phyloP scores from a whole-genome alignment of 2,113 vertebrate genomes.

The Myxocyprinus asiaticus region DNA sequence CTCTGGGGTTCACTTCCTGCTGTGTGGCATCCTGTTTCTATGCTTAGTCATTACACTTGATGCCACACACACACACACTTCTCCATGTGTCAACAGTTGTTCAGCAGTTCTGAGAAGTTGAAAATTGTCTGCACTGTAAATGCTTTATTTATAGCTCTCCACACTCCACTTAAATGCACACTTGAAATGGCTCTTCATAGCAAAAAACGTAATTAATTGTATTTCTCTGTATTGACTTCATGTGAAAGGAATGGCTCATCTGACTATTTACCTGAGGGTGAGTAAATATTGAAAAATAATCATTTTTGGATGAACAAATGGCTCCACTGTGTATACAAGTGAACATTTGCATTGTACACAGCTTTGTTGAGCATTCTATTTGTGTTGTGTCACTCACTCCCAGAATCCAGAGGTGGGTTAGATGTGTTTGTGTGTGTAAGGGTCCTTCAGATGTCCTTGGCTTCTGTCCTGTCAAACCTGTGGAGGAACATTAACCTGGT shows the following conservation, averaged over 20 bases:
- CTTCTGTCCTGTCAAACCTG: slow-evolving; percentile 47
- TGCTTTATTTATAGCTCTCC: neutral
- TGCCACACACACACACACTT: slow-evolving; percentile 3
- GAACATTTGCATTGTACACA: neutral
- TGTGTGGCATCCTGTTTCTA: too few species aligned
- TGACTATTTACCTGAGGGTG: too few species aligned
- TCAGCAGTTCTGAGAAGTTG: slow-evolving; percentile 17
- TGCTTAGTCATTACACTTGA: too few species aligned
- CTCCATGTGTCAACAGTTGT: slow-evolving; percentile 10
- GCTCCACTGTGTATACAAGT: neutral
- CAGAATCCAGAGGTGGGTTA: slow-evolving; percentile 30
- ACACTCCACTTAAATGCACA: neutral
- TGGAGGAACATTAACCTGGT: slow-evolving; percentile 19
- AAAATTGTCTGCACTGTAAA: slow-evolving; percentile 26
- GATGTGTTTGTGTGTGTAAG: slow-evolving; percentile 13
- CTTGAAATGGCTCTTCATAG: neutral
- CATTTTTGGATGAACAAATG: too few species aligned
- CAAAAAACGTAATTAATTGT: slow-evolving; percentile 8
- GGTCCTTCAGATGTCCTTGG: slow-evolving; percentile 66
- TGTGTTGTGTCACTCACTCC: neutral
- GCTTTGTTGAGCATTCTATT: neutral
- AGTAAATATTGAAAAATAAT: too few species aligned
- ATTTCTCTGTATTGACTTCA: neutral
- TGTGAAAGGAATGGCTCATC: neutral
- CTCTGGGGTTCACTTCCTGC: too few species aligned